These are phyloP conservation scores for Ormyrus thymus DNA, from an alignment of 2,888 invertebrate genomes.

Conservation along the genomic window DNA sequence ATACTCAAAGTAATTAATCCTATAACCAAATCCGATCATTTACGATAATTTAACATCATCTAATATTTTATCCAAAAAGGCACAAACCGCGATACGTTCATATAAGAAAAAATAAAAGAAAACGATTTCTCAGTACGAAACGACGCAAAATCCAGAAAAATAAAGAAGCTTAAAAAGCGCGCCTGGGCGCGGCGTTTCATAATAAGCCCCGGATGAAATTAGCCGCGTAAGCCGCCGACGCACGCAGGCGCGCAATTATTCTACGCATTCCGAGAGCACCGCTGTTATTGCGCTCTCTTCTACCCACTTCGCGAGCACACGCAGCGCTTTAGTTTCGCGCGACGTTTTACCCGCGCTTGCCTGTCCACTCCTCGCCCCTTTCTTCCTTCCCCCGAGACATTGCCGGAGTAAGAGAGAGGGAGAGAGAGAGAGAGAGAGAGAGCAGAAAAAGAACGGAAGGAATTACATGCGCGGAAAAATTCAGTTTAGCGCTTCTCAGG, in stretches of 20 bases:
- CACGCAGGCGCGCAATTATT: constrained; percentile 64
- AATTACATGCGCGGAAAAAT: too few relatives aligned
- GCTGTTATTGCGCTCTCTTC: constrained; percentile 28
- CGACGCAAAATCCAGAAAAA: constrained; percentile 10
- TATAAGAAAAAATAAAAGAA: too few relatives aligned
- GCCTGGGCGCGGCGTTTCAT: not conserved
- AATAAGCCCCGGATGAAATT: constrained; percentile 58
- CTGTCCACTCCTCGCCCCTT: constrained; percentile 33
- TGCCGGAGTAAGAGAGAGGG: not conserved
- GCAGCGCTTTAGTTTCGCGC: not conserved
- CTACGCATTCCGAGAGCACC: constrained; percentile 65
- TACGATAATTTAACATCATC: too few relatives aligned
- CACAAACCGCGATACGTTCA: too few relatives aligned
- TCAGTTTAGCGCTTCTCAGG: too few relatives aligned
- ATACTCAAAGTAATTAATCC: too few relatives aligned
- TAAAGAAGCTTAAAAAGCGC: constrained; percentile 35
- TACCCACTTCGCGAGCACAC: not conserved
- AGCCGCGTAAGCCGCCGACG: constrained; percentile 40
- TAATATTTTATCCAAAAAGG: too few relatives aligned
- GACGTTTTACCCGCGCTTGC: constrained; percentile 23
- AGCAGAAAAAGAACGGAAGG: too few relatives aligned
- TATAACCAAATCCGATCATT: too few relatives aligned
- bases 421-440: too few relatives aligned
- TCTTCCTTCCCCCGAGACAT: not conserved
- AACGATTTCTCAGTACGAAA: too few relatives aligned